These are phyloP conservation scores for Netelia inedita DNA, from an alignment of 2,888 invertebrate species.

Conservation along the genomic window DNA sequence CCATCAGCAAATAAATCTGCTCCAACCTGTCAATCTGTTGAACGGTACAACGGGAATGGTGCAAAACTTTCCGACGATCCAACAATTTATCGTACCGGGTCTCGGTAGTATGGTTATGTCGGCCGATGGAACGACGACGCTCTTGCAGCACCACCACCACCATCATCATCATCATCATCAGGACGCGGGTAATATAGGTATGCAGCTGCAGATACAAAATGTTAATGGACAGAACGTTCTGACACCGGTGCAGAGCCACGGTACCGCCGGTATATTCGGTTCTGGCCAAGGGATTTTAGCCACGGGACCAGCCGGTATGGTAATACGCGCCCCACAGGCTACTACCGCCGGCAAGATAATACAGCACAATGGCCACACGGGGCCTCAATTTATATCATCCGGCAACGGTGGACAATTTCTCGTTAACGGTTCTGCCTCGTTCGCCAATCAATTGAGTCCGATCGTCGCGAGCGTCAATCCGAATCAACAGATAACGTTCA, in stretches of 20 bases:
- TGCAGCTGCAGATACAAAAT: constrained; percentile 92
- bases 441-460: constrained; percentile 92
- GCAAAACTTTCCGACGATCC: constrained; percentile 92
- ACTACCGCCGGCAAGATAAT: constrained; percentile 90
- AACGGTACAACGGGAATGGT: constrained; percentile 90
- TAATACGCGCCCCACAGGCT: constrained; percentile 90
- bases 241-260: constrained; percentile 90
- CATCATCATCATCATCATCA: constrained; percentile 84
- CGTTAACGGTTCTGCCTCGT: constrained; percentile 89
- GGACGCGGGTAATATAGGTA: constrained; percentile 89
- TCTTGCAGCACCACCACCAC: constrained; percentile 84
- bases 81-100: constrained; percentile 94
- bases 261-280: constrained; percentile 87
- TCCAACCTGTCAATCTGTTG: constrained; percentile 93
- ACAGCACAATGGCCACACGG: constrained; percentile 88
- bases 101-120: constrained; percentile 94
- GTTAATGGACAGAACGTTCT: constrained; percentile 92
- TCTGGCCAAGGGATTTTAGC: constrained; percentile 89
- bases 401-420: constrained; percentile 90
- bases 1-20: constrained; percentile 89
- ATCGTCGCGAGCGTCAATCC: constrained; percentile 91
- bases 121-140: constrained; percentile 91
- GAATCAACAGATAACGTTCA: constrained; percentile 89
- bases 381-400: constrained; percentile 91
- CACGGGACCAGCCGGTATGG: constrained; percentile 91